Evolutionary conservation across 2,113 vertebrate species (phyloP).

Genomic region (Morphnarchus princeps): DNA sequence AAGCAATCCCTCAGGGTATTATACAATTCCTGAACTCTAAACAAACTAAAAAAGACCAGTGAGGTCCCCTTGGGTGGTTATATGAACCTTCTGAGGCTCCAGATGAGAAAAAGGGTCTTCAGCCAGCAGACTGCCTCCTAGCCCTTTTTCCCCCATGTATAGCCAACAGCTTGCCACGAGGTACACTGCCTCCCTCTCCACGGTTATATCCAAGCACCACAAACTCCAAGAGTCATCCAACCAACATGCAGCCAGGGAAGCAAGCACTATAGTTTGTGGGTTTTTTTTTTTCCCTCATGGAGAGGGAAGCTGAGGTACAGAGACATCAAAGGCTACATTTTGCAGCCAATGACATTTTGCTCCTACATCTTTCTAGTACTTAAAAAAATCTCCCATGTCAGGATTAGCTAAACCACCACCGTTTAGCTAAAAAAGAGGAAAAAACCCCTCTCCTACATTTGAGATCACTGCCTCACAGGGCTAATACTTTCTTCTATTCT

Average conservation of each 20-base stretch:
- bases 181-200: neutral
- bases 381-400: neutral
- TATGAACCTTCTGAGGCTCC: neutral
- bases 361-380: neutral
- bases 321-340: neutral
- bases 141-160: rapidly evolving
- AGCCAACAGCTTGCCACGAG: neutral
- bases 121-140: neutral
- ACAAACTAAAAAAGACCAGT: neutral
- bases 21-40: neutral
- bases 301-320: neutral
- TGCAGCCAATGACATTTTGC: neutral
- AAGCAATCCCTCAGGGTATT: neutral
- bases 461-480: neutral
- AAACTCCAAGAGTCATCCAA: neutral
- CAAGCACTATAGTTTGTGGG: neutral
- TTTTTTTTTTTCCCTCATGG: neutral
- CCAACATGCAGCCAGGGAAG: neutral
- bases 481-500: neutral
- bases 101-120: neutral
- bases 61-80: neutral
- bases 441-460: neutral
- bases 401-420: neutral
- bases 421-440: neutral
- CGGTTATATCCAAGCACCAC: neutral